Conservation (phyloP, 2,113 vertebrate genomes). For the Terrapene triunguis region DNA sequence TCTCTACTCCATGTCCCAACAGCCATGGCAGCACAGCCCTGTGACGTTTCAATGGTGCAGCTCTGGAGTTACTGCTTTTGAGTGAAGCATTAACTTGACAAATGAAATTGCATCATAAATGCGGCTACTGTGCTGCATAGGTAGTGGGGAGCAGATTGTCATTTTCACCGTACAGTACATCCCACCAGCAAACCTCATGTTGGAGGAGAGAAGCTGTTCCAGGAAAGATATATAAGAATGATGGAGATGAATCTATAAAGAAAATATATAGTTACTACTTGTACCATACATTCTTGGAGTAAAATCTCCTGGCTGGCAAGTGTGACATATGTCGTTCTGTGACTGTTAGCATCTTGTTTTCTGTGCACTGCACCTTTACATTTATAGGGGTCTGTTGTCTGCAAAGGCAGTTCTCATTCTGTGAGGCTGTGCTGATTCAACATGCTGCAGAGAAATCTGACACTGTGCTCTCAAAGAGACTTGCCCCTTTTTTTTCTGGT, state of each 20-base stretch:
- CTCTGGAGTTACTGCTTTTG: neutral
- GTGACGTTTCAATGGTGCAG: neutral
- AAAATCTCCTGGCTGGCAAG: constrained; percentile 10
- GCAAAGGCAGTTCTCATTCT: neutral
- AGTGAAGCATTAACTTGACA: neutral
- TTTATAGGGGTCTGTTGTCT: neutral
- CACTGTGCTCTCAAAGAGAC: neutral
- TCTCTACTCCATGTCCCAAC: neutral
- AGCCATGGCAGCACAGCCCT: neutral
- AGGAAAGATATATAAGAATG: neutral
- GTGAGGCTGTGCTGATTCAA: neutral
- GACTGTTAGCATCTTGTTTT: neutral
- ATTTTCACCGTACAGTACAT: neutral
- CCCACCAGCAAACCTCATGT: neutral
- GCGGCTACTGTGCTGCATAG: neutral
- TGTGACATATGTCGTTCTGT: neutral
- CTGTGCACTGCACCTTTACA: neutral
- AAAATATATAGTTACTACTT: neutral
- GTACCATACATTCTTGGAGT: neutral
- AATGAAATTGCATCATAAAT: neutral
- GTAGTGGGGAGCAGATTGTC: neutral
- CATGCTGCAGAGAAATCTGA: neutral
- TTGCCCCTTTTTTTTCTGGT: neutral
- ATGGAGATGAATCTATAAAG: neutral
- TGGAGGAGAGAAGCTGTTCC: constrained; percentile 2